Evolutionary conservation across 2,888 invertebrate species (phyloP).

Genomic region (Pristionchus mayeri): DNA sequence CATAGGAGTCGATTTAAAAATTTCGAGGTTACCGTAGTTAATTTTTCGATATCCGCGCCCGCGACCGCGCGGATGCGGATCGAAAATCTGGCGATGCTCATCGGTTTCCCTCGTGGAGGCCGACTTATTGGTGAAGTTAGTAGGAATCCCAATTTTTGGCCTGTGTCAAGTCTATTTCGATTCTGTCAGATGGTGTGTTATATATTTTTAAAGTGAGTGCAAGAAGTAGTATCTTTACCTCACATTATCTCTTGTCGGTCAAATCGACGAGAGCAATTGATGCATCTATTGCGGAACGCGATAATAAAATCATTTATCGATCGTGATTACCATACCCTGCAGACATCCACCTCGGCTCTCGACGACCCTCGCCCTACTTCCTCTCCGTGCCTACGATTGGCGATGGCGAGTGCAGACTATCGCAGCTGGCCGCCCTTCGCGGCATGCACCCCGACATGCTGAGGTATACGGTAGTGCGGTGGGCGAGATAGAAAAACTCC

Average conservation of each 20-base stretch:
- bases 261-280: no score
- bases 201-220: background rate
- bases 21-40: no score
- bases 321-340: background rate
- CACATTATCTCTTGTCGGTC: background rate
- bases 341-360: constrained; percentile 59
- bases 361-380: constrained; percentile 73
- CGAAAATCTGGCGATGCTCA: no score
- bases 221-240: background rate
- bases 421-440: constrained; percentile 69
- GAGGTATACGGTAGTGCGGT: constrained; percentile 28
- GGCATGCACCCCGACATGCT: constrained; percentile 76
- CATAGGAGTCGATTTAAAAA: no score
- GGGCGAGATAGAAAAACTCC: background rate
- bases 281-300: no score
- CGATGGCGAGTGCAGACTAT: constrained; percentile 65
- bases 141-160: no score
- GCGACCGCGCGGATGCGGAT: no score
- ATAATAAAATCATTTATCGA: background rate
- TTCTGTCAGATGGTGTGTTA: no score
- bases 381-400: constrained; percentile 58
- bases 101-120: no score
- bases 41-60: no score
- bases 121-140: no score
- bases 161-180: no score